A percentile compares a stretch with the other conserved stretches of the same genome.
These are phyloP conservation scores for Ostrea denselamellosa DNA, from an alignment of 1,140 invertebrate genomes.

Conservation along the genomic window DNA sequence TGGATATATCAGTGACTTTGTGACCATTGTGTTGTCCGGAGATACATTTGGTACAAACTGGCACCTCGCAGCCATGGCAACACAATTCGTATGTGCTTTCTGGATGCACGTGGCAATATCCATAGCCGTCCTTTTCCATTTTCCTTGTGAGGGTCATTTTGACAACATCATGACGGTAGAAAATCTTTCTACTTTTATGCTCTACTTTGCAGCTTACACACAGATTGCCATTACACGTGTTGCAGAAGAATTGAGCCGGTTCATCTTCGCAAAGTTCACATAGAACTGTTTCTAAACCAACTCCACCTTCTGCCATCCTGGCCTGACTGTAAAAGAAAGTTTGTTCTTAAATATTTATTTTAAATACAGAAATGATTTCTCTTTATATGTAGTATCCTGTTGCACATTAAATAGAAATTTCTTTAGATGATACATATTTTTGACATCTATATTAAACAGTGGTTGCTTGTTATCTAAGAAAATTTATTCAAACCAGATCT, in stretches of 20 bases:
- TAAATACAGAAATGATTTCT: not conserved
- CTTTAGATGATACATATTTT: no score
- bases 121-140: not conserved
- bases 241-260: not conserved
- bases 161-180: not conserved
- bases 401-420: not conserved
- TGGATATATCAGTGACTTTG: not conserved
- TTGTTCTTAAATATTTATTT: not conserved
- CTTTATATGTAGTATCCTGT: not conserved
- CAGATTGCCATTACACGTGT: not conserved
- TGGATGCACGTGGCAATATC: not conserved
- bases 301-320: not conserved
- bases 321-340: not conserved
- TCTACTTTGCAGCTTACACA: not conserved
- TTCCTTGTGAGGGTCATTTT: not conserved
- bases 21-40: not conserved
- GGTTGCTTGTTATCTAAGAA: no score
- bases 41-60: constrained; percentile 6
- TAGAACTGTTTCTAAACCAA: not conserved
- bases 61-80: not conserved
- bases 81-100: not conserved
- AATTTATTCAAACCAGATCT: no score
- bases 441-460: no score
- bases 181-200: not conserved
- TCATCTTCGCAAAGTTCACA: constrained; percentile 1